A percentile compares a stretch with the other conserved stretches of the same genome.
Evolutionary conservation across 2,113 vertebrate species (phyloP).

Genomic region (Ictidomys tridecemlineatus): DNA sequence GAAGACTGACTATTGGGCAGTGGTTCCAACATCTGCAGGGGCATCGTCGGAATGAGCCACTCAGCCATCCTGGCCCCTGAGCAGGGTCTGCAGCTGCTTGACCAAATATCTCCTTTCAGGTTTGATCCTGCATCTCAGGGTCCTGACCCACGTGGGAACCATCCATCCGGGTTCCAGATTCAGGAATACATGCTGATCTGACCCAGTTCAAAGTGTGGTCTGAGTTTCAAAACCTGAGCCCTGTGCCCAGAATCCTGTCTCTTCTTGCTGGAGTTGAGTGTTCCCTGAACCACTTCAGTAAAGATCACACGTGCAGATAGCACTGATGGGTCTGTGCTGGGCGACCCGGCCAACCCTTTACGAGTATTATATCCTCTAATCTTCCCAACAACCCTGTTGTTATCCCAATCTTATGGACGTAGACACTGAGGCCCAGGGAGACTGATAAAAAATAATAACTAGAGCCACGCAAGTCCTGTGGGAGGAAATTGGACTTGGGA

Average conservation of each 20-base stretch:
- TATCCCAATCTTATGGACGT: conserved; percentile 32
- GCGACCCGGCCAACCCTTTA: background rate
- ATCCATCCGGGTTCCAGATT: background rate
- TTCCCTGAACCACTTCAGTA: background rate
- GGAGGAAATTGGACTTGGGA: background rate
- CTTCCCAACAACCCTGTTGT: background rate
- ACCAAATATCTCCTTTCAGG: background rate
- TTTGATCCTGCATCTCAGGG: too few species aligned
- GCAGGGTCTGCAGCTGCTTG: background rate
- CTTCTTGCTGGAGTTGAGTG: background rate
- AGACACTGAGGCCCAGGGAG: conserved; percentile 39
- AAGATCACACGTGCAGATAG: background rate
- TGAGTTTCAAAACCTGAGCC: conserved; percentile 31
- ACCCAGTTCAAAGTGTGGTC: background rate
- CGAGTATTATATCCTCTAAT: background rate
- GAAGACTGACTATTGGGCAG: rapidly evolving
- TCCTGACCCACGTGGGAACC: background rate
- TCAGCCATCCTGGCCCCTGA: background rate
- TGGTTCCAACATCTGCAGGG: background rate
- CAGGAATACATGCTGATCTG: background rate
- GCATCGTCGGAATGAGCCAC: rapidly evolving
- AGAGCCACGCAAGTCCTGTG: background rate
- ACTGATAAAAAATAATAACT: background rate
- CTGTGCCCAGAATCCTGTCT: background rate
- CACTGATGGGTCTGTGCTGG: background rate